These are phyloP conservation scores for Barnardius zonarius DNA, from an alignment of 2,113 vertebrate species.

Conservation along the genomic window DNA sequence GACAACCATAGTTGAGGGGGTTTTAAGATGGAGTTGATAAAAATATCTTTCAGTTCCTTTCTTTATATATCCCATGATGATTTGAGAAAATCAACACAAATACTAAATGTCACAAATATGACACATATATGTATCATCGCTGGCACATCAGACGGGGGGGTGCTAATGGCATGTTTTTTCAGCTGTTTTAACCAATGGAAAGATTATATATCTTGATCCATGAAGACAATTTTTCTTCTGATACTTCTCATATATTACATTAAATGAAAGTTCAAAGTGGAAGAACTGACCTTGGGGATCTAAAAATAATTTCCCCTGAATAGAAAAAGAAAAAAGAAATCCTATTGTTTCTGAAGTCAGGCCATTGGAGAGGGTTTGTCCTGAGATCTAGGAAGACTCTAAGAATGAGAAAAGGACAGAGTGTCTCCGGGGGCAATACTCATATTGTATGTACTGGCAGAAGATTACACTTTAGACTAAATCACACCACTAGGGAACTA, in stretches of 20 bases:
- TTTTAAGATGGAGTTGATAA: not conserved
- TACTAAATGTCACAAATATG: not conserved
- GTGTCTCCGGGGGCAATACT: not conserved
- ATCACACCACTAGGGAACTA: not conserved
- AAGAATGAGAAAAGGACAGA: not conserved
- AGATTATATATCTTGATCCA: not conserved
- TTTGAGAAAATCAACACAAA: not conserved
- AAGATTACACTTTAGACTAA: not conserved
- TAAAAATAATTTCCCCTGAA: not conserved
- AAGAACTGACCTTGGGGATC: not conserved
- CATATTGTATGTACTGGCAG: not conserved
- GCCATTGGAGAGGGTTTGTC: not conserved
- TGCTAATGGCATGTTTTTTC: not conserved
- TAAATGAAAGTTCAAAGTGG: not conserved
- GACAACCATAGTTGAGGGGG: rapidly evolving
- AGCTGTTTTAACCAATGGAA: not conserved
- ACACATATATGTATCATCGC: not conserved
- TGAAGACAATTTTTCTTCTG: not conserved
- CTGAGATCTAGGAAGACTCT: not conserved
- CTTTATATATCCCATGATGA: not conserved
- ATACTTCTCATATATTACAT: not conserved
- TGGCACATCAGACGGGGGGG: not conserved
- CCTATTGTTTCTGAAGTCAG: not conserved
- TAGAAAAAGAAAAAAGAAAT: not conserved
- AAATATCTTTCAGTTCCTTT: not conserved